Percentiles rank a stretch among this genome's conserved stretches.
Evolutionary conservation across 2,888 invertebrate genomes (phyloP).

Genomic region (Drosophila austrosaltans): DNA sequence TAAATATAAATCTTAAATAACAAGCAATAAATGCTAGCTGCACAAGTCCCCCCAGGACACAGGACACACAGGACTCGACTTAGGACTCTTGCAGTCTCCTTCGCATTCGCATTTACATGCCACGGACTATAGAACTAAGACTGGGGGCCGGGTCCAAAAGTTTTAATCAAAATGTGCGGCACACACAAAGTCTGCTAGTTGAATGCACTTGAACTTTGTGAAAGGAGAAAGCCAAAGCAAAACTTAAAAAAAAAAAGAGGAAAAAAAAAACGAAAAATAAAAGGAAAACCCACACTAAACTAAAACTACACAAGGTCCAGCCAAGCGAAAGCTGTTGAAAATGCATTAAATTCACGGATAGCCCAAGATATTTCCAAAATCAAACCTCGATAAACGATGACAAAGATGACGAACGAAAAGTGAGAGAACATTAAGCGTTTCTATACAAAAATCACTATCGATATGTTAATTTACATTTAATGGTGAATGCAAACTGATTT

Average conservation of each 20-base stretch:
- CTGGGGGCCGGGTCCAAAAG: conserved; percentile 34
- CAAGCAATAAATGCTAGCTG: conserved; percentile 71
- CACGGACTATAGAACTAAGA: not conserved
- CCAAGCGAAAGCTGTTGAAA: conserved; percentile 43
- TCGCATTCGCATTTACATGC: conserved; percentile 37
- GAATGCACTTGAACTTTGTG: conserved; percentile 54
- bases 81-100: not conserved
- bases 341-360: conserved; percentile 39
- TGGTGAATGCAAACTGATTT: not conserved
- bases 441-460: conserved; percentile 1
- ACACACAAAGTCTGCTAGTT: conserved; percentile 36
- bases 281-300: conserved; percentile 7
- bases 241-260: conserved; percentile 12
- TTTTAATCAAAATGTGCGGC: conserved; percentile 73
- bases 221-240: conserved; percentile 2
- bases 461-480: not conserved
- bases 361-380: not conserved
- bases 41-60: conserved; percentile 18
- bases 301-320: conserved; percentile 37
- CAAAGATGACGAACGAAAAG: conserved; percentile 6
- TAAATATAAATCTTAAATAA: conserved; percentile 76
- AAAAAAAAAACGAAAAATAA: conserved; percentile 2
- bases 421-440: not conserved
- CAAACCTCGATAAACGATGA: not conserved
- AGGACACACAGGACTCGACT: not conserved